Evolutionary conservation across 2,888 invertebrate genomes (phyloP), one percentile per base, ranked within the genome.

Genomic region (Oscheius sp.): DNA sequence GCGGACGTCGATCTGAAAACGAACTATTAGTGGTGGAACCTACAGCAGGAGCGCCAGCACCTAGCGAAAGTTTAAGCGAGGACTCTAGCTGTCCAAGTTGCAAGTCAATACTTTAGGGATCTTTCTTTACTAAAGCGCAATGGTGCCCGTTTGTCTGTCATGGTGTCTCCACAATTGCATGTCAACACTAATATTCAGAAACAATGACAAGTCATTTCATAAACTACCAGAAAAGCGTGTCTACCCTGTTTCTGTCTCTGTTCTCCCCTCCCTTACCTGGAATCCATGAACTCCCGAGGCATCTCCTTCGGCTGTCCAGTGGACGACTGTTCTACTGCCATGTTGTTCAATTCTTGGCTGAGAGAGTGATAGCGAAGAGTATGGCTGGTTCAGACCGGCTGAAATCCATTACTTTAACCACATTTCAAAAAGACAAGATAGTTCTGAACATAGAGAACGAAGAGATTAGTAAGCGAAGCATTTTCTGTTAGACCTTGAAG

Each of bases 281-380:
- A 84, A 89, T 57, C 82, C 80, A 68, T 76, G 63, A 68, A 87
- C 82, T 21, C 70, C 55, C 32, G 73, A 21, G n/a, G 84, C 72
- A 51, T 83, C 79, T 29, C 88, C 88, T 50, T 76, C 77, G 5
- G 85, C 86, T 1, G 83, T 80, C 86, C 86, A 89, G 60, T 84
- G 80, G 37, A 85, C 85, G 33, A 79, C 77, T 32, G 80, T 77
- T 37, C 80, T 73, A 3, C 80, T 73, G 9, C 84, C 86, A 48
- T 84, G 81, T 70, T 86, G 84, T 63, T 84, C 81, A 65, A 87
- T 80, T 35, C 82, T 74, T 11, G 85, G 85, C 66, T 84, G 82
- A 48, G 78, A 74, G 50, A 86, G 68, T 9, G 76, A 75, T 42
- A 84, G 68, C 11, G 63, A 73, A 11, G 58, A 58, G 32, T 42